Percentiles rank a stretch among this genome's conserved stretches.
Evolutionary conservation across 2,797 vertebrate genomes (phyloP).

Genomic region (Mastacembelus armatus): DNA sequence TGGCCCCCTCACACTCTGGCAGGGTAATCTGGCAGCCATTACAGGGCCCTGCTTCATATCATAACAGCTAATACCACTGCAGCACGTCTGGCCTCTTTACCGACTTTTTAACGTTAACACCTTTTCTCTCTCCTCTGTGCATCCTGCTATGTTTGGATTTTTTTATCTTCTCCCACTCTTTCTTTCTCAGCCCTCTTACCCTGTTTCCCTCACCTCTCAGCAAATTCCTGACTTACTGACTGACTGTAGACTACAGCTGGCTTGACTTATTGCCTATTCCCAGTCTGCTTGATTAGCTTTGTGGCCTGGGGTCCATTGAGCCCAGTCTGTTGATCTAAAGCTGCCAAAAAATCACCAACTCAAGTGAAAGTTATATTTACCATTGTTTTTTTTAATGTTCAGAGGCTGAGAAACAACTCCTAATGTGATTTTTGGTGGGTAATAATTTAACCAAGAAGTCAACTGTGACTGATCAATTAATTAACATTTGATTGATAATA

Average conservation of each 20-base stretch:
- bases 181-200: conserved; percentile 5
- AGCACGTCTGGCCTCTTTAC: neutral
- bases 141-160: conserved; percentile 8
- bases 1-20: conserved; percentile 25
- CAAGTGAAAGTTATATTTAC: conserved; percentile 17
- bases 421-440: neutral
- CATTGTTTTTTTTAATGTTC: neutral
- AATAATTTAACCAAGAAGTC: neutral
- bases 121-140: neutral
- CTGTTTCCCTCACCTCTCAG: conserved; percentile 47
- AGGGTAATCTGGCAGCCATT: conserved; percentile 12
- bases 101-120: conserved; percentile 7
- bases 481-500: neutral
- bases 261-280: conserved; percentile 50
- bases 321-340: conserved; percentile 46
- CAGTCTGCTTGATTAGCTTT: conserved; percentile 60
- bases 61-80: conserved; percentile 12
- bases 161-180: neutral
- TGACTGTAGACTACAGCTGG: conserved; percentile 66
- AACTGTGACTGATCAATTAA: neutral
- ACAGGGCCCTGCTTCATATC: conserved; percentile 30
- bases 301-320: conserved; percentile 40
- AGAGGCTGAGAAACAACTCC: conserved; percentile 11
- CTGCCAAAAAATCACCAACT: conserved; percentile 37
- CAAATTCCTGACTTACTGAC: conserved; percentile 66